Evolutionary conservation across 2,797 vertebrate species (phyloP), one percentile per base, ranked within the genome.

Genomic region (Clarias laeviceps): DNA sequence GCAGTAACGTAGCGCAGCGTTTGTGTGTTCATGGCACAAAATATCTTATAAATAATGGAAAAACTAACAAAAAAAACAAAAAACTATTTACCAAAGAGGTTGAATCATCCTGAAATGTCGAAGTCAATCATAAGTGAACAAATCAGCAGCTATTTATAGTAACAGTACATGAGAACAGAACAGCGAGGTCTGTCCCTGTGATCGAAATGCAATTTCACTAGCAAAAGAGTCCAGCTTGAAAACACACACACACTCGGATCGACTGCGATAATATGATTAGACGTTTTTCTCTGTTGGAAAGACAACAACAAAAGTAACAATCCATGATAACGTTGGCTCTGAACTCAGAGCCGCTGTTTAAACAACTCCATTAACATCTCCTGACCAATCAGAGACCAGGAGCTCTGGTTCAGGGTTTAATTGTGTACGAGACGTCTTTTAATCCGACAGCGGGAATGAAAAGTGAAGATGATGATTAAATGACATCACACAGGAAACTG

Each of bases 141-240:
- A 85, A 70, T 65, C 83, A 54, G 45, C 34, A 64, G 79, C 82
- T 84, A 89, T 87, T 89, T 87, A 82, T 73, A 89, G 81, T 17
- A 29, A 77, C 45, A 87, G 81, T 65, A 85, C 77, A 80, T 50
- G 18, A 73, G 82, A 80, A 74, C 50, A 78, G 40, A 80, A 89
- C 34, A 87, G 80, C 24, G 76, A 72, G 68, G 81, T 54, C 83
- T 68, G 72, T 57, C 83, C 76, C 84, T 81, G 76, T 84, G 50
- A 83, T 78, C 57, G 62, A 74, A 83, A 84, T 50, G 15, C 80
- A 78, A 82, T 79, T 82, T 62, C 57, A 54, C 12, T 56, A 61
- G 54, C 24, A 50, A 50, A 14, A 80, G 7, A 66, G 40, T 32
- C 14, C 7, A 65, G 27, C 11, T 20, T 3, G 6, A 45, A 27